Conservation (phyloP, 2,113 vertebrate species). For the Chloropsis cyanopogon region DNA sequence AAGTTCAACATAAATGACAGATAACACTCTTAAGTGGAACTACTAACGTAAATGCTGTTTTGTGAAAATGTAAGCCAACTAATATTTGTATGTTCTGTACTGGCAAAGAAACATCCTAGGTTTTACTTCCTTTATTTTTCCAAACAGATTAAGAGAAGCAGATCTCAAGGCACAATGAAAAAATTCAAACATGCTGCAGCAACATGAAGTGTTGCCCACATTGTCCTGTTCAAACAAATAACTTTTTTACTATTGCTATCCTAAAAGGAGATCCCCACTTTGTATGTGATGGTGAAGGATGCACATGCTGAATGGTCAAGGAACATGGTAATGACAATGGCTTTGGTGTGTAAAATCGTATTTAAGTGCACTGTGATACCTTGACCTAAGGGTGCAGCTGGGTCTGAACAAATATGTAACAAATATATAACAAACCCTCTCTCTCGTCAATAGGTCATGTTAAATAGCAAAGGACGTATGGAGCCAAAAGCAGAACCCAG, state of each 20-base stretch:
- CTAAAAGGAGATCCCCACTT: not conserved
- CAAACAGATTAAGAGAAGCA: not conserved
- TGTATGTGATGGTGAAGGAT: rapidly evolving
- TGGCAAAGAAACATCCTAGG: not conserved
- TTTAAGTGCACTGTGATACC: not conserved
- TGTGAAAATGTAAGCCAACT: not conserved
- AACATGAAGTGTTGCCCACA: rapidly evolving
- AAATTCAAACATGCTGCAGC: not conserved
- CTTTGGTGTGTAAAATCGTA: not conserved
- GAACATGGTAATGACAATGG: not conserved
- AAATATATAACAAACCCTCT: not conserved
- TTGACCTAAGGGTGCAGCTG: not conserved
- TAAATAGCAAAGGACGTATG: not conserved
- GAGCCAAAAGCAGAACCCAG: not conserved
- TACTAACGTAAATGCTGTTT: not conserved
- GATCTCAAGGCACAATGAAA: not conserved
- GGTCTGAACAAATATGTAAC: not conserved
- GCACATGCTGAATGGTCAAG: not conserved
- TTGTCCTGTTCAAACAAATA: not conserved
- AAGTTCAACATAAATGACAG: not conserved
- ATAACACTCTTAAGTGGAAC: not conserved
- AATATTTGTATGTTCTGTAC: not conserved
- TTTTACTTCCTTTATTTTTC: not conserved
- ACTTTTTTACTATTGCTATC: not conserved
- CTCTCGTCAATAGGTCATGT: not conserved